These are phyloP conservation scores for Cremastinae sp. DNA, from an alignment of 2,888 invertebrate genomes.

Conservation along the genomic window DNA sequence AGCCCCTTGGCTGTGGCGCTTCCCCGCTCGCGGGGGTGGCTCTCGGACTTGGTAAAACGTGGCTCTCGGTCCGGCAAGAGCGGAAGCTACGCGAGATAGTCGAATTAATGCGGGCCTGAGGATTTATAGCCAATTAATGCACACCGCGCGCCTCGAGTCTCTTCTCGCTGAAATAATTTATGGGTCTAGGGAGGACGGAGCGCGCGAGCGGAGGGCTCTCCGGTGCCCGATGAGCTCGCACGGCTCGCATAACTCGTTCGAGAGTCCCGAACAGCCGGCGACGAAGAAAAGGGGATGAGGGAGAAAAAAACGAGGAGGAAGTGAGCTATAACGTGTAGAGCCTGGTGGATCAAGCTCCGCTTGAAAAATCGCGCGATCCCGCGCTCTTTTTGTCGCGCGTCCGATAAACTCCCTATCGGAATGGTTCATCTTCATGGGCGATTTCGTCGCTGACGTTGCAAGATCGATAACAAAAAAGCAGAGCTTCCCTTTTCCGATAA, in stretches of 20 bases:
- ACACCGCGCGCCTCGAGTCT: slow-evolving; percentile 67
- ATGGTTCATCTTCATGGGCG: slow-evolving; percentile 66
- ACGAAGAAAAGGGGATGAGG: background rate
- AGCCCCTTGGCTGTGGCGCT: slow-evolving; percentile 50
- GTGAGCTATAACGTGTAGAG: no score
- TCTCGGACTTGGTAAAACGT: no score
- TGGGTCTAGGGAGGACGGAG: slow-evolving; percentile 57
- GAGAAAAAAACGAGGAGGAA: slow-evolving; percentile 30
- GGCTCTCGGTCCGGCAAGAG: slow-evolving; percentile 54
- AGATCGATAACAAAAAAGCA: slow-evolving; percentile 41
- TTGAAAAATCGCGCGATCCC: slow-evolving; percentile 59
- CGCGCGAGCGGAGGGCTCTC: no score
- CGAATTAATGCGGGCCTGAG: slow-evolving; percentile 71
- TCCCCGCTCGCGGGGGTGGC: slow-evolving; percentile 13
- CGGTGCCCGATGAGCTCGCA: slow-evolving; percentile 25
- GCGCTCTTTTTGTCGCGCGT: slow-evolving; percentile 60
- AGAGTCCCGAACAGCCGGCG: slow-evolving; percentile 25
- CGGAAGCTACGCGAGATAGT: slow-evolving; percentile 71
- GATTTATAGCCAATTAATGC: slow-evolving; percentile 77
- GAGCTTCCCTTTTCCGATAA: slow-evolving; percentile 42
- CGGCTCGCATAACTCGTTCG: no score
- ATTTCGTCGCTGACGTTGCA: slow-evolving; percentile 66
- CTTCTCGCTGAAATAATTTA: slow-evolving; percentile 66
- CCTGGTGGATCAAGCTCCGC: slow-evolving; percentile 48
- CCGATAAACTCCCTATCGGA: slow-evolving; percentile 57